These are phyloP conservation scores for Thunnus albacares DNA, from an alignment of 2,797 vertebrate genomes.

Conservation along the genomic window DNA sequence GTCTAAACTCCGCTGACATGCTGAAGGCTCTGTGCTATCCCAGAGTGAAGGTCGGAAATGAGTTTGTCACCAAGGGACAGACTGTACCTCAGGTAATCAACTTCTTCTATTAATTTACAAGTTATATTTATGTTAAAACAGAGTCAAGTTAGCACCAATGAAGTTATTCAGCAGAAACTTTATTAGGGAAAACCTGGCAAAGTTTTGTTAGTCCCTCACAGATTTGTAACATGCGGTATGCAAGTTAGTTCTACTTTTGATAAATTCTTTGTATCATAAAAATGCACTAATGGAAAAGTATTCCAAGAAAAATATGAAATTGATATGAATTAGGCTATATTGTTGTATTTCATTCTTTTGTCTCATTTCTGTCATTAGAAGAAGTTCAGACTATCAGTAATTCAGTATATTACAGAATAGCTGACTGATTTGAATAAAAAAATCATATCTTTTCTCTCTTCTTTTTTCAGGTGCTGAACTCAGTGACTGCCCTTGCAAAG, in stretches of 20 bases:
- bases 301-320: too few relatives aligned
- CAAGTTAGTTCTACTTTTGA: too few relatives aligned
- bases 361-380: too few relatives aligned
- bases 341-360: too few relatives aligned
- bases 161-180: too few relatives aligned
- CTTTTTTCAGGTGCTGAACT: slow-evolving; percentile 87
- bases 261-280: too few relatives aligned
- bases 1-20: slow-evolving; percentile 92
- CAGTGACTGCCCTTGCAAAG: slow-evolving; percentile 90
- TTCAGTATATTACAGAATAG: not conserved
- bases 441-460: not conserved
- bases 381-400: not conserved
- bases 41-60: slow-evolving; percentile 92
- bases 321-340: too few relatives aligned
- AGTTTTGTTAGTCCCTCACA: too few relatives aligned
- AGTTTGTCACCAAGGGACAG: slow-evolving; percentile 92
- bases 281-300: too few relatives aligned
- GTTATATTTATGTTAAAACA: not conserved
- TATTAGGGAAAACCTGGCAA: too few relatives aligned
- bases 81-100: slow-evolving; percentile 89
- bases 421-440: not conserved
- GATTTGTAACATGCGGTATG: slow-evolving; percentile 11
- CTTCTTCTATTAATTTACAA: not conserved
- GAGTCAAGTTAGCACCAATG: not conserved
- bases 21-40: slow-evolving; percentile 92